phyloP scores from a whole-genome alignment of 1,140 invertebrate species.

The Trissolcus basalis region DNA sequence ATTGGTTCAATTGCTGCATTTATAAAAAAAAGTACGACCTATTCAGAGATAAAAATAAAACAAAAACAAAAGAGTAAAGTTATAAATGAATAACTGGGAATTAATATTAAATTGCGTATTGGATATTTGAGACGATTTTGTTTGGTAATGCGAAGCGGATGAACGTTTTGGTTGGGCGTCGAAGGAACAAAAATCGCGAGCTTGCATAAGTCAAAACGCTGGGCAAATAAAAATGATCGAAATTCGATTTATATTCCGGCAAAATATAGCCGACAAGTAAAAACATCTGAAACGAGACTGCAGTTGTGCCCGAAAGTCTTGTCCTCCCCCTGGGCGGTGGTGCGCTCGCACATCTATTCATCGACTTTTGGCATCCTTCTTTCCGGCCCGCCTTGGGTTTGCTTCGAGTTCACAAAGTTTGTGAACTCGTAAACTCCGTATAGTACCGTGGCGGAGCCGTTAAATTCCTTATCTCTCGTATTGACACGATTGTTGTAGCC shows the following conservation, averaged over 20 bases:
- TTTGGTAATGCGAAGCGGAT: no score
- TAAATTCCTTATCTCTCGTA: constrained; percentile 55
- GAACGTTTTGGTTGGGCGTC: no score
- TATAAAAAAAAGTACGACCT: no score
- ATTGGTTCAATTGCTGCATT: no score
- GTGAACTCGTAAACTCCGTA: constrained; percentile 52
- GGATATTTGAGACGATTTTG: no score
- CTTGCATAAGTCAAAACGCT: constrained; percentile 29
- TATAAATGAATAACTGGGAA: no score
- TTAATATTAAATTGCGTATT: no score
- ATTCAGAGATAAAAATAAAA: no score
- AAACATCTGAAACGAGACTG: constrained; percentile 39
- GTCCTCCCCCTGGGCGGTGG: neutral
- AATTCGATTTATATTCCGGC: constrained; percentile 44
- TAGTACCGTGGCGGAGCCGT: constrained; percentile 42
- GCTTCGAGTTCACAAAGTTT: constrained; percentile 42
- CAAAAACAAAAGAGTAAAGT: no score
- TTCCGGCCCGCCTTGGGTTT: constrained; percentile 8
- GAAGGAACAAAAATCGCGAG: constrained; percentile 27
- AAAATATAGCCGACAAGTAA: constrained; percentile 37
- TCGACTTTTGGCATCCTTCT: neutral
- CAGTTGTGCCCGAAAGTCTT: constrained; percentile 23
- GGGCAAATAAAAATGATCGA: constrained; percentile 42
- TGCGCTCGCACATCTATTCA: neutral
- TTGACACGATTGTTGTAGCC: constrained; percentile 54